These are phyloP conservation scores for Lepus townsendii DNA, from an alignment of 2,797 vertebrate species.

Conservation along the genomic window DNA sequence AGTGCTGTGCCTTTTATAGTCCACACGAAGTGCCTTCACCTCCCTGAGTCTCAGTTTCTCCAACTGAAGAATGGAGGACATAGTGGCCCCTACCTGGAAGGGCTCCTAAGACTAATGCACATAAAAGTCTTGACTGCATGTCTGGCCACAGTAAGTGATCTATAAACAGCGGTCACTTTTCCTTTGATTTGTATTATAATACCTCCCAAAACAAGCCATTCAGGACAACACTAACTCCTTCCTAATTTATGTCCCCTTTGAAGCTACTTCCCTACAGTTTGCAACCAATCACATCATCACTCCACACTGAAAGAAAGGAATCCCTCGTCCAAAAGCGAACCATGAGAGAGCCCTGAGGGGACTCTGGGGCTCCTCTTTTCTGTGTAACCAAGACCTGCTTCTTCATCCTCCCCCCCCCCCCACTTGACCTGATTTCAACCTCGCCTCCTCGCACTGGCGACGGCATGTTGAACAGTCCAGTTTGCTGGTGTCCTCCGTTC, in stretches of 20 bases:
- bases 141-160: not conserved
- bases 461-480: not conserved
- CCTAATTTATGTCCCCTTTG: conserved; percentile 11
- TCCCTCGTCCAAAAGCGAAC: conserved; percentile 14
- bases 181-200: not conserved
- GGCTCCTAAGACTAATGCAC: not conserved
- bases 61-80: not conserved
- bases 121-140: not conserved
- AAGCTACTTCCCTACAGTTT: not conserved
- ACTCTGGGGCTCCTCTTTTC: not conserved
- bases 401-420: not conserved
- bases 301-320: conserved; percentile 5
- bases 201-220: not conserved
- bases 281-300: not conserved
- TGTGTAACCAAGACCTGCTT: not conserved
- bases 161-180: not conserved
- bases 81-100: not conserved
- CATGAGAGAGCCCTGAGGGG: not conserved
- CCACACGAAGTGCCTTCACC: not conserved
- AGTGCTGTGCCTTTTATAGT: not conserved
- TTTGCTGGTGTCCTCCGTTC: not conserved
- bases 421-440: not conserved
- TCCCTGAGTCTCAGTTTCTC: not conserved
- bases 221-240: not conserved
- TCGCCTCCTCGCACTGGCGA: not conserved